phyloP scores from a whole-genome alignment of 2,888 invertebrate genomes.

The Adineta ricciae region DNA sequence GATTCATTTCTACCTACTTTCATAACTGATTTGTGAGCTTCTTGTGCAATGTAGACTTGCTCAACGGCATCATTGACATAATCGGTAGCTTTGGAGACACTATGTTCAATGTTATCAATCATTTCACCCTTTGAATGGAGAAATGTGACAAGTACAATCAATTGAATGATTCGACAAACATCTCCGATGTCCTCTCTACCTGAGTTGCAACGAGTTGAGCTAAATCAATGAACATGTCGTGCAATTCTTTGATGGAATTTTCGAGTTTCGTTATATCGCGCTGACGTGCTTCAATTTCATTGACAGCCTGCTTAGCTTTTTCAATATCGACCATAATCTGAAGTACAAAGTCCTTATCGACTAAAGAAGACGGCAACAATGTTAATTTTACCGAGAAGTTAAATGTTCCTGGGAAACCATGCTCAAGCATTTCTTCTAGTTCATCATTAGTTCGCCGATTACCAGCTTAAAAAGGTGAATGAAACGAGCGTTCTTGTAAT shows the following conservation, averaged over 20 bases:
- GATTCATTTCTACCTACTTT: constrained; percentile 31
- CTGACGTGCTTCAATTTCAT: constrained; percentile 97
- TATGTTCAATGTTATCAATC: constrained; percentile 99
- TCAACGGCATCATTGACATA: constrained; percentile 99
- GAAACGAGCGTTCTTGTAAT: neutral
- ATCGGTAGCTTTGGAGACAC: constrained; percentile 99
- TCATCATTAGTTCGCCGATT: neutral
- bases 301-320: constrained; percentile 96
- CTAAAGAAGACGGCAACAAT: neutral
- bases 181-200: constrained; percentile 41
- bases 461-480: neutral
- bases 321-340: constrained; percentile 99
- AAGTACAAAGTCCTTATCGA: too few species aligned
- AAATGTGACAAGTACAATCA: neutral
- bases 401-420: neutral
- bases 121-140: constrained; percentile 78
- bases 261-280: constrained; percentile 99
- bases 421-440: neutral
- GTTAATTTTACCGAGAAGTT: neutral
- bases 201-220: constrained; percentile 95
- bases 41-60: constrained; percentile 76
- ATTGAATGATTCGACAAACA: too few species aligned
- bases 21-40: neutral
- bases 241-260: constrained; percentile 94
- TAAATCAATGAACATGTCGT: constrained; percentile 99